Evolutionary conservation across 2,888 invertebrate species (phyloP), one percentile per base, ranked within the genome.

Genomic region (Bimastos eiseni): DNA sequence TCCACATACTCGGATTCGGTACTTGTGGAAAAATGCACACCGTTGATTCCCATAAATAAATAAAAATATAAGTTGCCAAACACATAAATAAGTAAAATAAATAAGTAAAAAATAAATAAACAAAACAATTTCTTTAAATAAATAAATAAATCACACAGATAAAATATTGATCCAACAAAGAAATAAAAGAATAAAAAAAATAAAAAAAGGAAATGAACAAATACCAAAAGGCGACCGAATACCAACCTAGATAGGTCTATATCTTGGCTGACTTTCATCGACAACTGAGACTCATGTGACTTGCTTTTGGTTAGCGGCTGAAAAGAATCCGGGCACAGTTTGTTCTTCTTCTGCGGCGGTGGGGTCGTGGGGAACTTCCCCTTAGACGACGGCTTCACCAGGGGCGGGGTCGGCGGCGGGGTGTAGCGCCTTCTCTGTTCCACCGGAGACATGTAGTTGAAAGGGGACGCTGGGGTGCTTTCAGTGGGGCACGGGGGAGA

Each of bases 271-370:
- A 96, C 96, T 93, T 96, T 96, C 94, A 96, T 96, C 90, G 96
- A 97, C 92, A 98, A 96, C 95, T 98, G 98, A 30, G 97, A 98
- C 95, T 98, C 98, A 95, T 98, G 98, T 88, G 98, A 98, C 94
- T 97, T 97, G 92, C 98, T 98, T 95, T 98, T 98, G 91, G 97
- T 97, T 93, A 98, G 96, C 17, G 93, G 93, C n/a, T 93, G 93
- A 83, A 94, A 94, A 90, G 95, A 95, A 92, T 96, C 96, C 34
- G 96, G 96, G 93, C 96, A 94, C 91, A 96, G 94, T 93, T 97
- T 97, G 95, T 97, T 97, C 95, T 96, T 97, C 93, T 96, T 97
- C 93, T 97, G 96, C 89, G 97, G 97, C 86, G 98, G 97, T 86
- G 98, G 98, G 13, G 98, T 97, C 5, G 97, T 96, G 19, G 97